Evolutionary conservation across 2,888 invertebrate species (phyloP).

Genomic region (Thera britannica): DNA sequence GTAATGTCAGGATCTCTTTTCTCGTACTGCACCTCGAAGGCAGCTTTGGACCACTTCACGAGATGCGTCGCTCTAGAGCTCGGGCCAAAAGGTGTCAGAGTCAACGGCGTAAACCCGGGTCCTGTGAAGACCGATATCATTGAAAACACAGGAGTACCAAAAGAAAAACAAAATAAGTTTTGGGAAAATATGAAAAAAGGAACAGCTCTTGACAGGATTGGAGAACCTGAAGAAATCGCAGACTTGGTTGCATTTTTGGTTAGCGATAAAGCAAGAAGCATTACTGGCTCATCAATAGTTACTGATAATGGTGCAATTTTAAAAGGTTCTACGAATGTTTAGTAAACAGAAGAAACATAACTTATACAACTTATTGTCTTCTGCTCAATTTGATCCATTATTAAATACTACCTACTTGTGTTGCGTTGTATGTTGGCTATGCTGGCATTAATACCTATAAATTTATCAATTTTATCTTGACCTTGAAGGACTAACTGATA

Average conservation of each 20-base stretch:
- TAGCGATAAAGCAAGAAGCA: slow-evolving; percentile 84
- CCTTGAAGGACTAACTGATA: too few relatives aligned
- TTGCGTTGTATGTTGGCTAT: not conserved
- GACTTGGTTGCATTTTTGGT: slow-evolving; percentile 92
- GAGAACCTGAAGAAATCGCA: slow-evolving; percentile 77
- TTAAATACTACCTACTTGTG: not conserved
- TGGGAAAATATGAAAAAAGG: slow-evolving; percentile 89
- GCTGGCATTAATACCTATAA: not conserved
- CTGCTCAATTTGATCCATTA: not conserved
- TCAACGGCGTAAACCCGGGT: slow-evolving; percentile 94
- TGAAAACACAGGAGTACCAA: slow-evolving; percentile 21
- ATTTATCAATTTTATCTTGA: too few relatives aligned
- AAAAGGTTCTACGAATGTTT: not conserved
- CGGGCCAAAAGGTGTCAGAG: slow-evolving; percentile 89
- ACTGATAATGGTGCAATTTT: slow-evolving; percentile 43
- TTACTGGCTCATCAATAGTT: slow-evolving; percentile 87
- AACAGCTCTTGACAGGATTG: slow-evolving; percentile 91
- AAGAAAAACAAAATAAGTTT: slow-evolving; percentile 52
- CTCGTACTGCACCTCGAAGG: slow-evolving; percentile 49
- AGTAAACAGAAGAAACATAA: not conserved
- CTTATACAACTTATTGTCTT: not conserved
- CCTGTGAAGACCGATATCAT: slow-evolving; percentile 83
- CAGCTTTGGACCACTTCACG: slow-evolving; percentile 92
- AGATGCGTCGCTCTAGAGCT: slow-evolving; percentile 92
- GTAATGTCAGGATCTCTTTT: slow-evolving; percentile 19